Conservation (phyloP, 2,888 invertebrate species). For the Trissonchulus latispiculum region DNA sequence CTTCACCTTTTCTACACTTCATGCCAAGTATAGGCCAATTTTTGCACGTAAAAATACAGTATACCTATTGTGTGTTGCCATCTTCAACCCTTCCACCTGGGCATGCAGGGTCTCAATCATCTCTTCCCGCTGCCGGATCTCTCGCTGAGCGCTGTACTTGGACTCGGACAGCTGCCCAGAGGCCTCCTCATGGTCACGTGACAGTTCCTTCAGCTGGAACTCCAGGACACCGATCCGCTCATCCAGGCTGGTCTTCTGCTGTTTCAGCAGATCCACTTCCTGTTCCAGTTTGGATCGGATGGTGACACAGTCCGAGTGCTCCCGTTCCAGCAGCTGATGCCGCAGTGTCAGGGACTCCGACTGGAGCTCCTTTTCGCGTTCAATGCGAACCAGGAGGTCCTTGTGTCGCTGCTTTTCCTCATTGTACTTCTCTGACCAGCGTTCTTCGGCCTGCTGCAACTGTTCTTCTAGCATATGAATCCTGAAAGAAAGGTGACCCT, state of each 20-base stretch:
- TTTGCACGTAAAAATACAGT: too few species aligned
- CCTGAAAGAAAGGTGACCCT: too few species aligned
- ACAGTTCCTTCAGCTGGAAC: constrained; percentile 11
- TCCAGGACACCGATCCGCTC: constrained; percentile 13
- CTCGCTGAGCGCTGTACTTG: neutral
- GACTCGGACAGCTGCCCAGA: constrained; percentile 6
- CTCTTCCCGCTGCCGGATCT: constrained; percentile 1
- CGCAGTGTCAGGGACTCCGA: constrained; percentile 11
- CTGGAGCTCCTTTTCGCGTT: constrained; percentile 27
- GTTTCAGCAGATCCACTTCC: neutral
- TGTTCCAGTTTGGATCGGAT: neutral
- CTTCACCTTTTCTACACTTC: too few species aligned
- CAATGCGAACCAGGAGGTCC: constrained; percentile 31
- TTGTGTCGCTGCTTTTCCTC: constrained; percentile 34
- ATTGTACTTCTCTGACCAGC: constrained; percentile 34
- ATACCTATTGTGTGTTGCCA: neutral
- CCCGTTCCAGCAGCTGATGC: constrained; percentile 2
- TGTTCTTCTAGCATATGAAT: constrained; percentile 14
- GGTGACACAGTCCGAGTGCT: neutral
- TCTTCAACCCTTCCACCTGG: constrained; percentile 3
- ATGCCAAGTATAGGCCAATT: too few species aligned
- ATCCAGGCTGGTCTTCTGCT: neutral
- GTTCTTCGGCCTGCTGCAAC: constrained; percentile 16
- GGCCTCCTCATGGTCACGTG: constrained; percentile 12
- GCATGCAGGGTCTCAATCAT: constrained; percentile 13